A percentile compares a stretch with the other conserved stretches of the same genome.
Conservation (phyloP, 2,888 invertebrate species). For the Tetragonisca angustula region DNA sequence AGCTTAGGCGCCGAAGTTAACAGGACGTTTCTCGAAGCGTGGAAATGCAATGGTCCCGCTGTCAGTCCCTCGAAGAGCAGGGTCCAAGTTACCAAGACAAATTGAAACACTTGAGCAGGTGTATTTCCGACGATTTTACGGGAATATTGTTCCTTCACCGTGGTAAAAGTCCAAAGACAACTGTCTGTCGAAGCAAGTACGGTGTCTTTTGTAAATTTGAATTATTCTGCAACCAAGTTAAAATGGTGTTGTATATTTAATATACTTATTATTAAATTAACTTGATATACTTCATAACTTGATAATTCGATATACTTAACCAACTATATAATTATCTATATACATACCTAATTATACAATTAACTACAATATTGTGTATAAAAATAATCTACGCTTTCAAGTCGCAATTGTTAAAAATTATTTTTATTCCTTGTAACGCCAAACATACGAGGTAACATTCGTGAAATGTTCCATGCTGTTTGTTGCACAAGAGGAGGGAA, state of each 20-base stretch:
- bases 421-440: background rate
- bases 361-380: too few species aligned
- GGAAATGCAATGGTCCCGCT: slow-evolving; percentile 65
- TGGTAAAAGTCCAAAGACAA: background rate
- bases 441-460: slow-evolving; percentile 1
- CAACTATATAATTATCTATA: too few species aligned
- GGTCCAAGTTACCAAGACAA: slow-evolving; percentile 33
- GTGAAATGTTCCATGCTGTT: background rate
- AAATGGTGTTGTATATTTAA: too few species aligned
- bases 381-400: background rate
- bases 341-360: too few species aligned
- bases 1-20: slow-evolving; percentile 19
- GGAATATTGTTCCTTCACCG: background rate
- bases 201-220: background rate
- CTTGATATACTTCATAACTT: too few species aligned
- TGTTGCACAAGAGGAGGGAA: background rate
- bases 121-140: background rate
- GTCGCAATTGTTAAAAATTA: background rate
- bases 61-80: slow-evolving; percentile 24
- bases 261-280: too few species aligned
- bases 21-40: slow-evolving; percentile 49
- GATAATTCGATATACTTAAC: too few species aligned
- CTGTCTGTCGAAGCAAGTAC: background rate
- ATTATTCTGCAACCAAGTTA: too few species aligned
- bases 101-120: slow-evolving; percentile 21